These are phyloP conservation scores for Saxicola maurus DNA, from an alignment of 2,797 vertebrate genomes.

Conservation along the genomic window DNA sequence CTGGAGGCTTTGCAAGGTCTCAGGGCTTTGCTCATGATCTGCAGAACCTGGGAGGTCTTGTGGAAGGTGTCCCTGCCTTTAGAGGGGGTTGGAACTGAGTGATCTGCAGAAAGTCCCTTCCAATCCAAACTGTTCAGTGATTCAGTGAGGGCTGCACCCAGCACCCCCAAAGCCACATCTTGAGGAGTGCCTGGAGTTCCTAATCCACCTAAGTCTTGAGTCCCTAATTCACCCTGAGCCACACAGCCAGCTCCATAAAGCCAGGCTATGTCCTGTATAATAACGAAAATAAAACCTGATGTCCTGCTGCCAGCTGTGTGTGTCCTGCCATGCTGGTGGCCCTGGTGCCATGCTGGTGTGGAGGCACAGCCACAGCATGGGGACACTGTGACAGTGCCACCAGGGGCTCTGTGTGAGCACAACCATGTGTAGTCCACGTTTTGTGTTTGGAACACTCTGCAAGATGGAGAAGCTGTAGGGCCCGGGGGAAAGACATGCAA, in stretches of 20 bases:
- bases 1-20: not conserved
- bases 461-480: not conserved
- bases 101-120: not conserved
- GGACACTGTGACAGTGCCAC: rapidly evolving
- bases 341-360: not conserved
- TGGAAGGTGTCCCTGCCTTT: not conserved
- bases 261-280: not conserved
- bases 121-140: not conserved
- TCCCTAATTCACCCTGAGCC: not conserved
- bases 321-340: not conserved
- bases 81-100: not conserved
- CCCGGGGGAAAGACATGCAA: not conserved
- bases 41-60: not conserved
- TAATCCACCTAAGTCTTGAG: not conserved
- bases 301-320: not conserved
- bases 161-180: not conserved
- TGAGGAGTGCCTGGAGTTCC: not conserved
- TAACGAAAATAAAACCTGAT: slow-evolving; percentile 20
- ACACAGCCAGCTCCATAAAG: not conserved
- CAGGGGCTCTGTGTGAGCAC: not conserved
- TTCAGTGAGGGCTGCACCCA: not conserved
- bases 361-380: not conserved
- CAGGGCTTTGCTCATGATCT: not conserved
- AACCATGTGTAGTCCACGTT: rapidly evolving
- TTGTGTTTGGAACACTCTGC: not conserved